Evolutionary conservation across 2,888 invertebrate genomes (phyloP).

Genomic region (Cistogaster globosa): DNA sequence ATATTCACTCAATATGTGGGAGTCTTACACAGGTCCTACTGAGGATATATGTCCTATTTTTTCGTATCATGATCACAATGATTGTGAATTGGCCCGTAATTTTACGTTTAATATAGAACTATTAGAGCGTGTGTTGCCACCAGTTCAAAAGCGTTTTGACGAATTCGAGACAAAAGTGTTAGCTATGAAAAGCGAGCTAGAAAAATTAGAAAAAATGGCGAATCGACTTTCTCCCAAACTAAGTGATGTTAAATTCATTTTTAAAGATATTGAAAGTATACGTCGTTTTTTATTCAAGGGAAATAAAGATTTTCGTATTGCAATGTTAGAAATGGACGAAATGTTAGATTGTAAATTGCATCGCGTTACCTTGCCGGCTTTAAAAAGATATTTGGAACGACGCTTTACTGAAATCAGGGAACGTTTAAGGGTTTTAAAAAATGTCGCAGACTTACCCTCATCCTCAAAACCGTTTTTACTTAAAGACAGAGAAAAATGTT

Average conservation of each 20-base stretch:
- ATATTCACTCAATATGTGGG: conserved; percentile 65
- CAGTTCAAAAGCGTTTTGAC: conserved; percentile 75
- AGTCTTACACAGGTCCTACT: conserved; percentile 69
- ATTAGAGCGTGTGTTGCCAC: conserved; percentile 74
- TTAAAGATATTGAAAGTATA: conserved; percentile 75
- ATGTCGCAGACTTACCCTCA: neutral
- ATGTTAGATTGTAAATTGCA: conserved; percentile 81
- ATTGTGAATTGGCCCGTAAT: conserved; percentile 77
- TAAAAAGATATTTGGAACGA: conserved; percentile 78
- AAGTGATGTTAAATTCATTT: conserved; percentile 75
- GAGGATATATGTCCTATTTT: conserved; percentile 79
- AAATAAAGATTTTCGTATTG: conserved; percentile 58
- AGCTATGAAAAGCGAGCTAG: conserved; percentile 73
- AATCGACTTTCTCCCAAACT: conserved; percentile 65
- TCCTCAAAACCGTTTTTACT: neutral
- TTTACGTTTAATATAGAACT: conserved; percentile 78
- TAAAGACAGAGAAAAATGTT: conserved; percentile 16
- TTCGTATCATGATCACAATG: conserved; percentile 75
- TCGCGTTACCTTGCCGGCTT: conserved; percentile 78
- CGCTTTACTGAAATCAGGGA: conserved; percentile 73
- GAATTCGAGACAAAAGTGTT: conserved; percentile 73
- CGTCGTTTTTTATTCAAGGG: conserved; percentile 54
- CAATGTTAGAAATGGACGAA: conserved; percentile 80
- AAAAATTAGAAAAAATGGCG: conserved; percentile 46
- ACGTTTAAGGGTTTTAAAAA: conserved; percentile 55